phyloP scores from a whole-genome alignment of 2,797 vertebrate species.

The Gallinago nigripennis region DNA sequence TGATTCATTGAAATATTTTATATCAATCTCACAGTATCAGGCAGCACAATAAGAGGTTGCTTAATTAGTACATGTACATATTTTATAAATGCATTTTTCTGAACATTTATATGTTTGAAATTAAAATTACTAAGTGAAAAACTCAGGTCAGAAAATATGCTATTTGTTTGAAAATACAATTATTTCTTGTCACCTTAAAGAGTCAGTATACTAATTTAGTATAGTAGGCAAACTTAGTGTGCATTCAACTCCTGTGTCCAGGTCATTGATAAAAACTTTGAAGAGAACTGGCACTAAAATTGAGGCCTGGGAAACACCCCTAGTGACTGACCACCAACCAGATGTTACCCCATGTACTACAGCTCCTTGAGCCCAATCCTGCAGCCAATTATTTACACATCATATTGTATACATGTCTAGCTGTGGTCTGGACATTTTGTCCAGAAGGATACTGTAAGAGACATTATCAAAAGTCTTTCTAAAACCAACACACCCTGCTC shows the following conservation, averaged over 20 bases:
- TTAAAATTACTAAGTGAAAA: background rate
- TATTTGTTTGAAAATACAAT: background rate
- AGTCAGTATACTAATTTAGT: background rate
- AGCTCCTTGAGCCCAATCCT: background rate
- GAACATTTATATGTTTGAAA: background rate
- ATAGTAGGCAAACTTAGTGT: background rate
- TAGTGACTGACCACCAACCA: background rate
- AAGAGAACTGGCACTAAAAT: background rate
- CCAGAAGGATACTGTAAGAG: background rate
- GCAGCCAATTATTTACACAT: background rate
- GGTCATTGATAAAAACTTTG: background rate
- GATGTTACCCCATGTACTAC: background rate
- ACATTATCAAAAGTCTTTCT: background rate
- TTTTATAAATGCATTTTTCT: background rate
- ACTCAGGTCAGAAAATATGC: background rate
- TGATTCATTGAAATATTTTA: background rate
- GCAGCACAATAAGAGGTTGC: background rate
- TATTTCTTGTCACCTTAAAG: background rate
- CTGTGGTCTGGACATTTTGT: background rate
- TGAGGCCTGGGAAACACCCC: background rate
- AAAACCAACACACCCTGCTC: fast-evolving
- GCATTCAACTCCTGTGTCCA: background rate
- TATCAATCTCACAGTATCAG: background rate
- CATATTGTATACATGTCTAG: background rate
- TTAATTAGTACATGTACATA: background rate